Base-by-base conservation (phyloP, 2,888 invertebrate genomes). In the Isotomurus palustris region DNA sequence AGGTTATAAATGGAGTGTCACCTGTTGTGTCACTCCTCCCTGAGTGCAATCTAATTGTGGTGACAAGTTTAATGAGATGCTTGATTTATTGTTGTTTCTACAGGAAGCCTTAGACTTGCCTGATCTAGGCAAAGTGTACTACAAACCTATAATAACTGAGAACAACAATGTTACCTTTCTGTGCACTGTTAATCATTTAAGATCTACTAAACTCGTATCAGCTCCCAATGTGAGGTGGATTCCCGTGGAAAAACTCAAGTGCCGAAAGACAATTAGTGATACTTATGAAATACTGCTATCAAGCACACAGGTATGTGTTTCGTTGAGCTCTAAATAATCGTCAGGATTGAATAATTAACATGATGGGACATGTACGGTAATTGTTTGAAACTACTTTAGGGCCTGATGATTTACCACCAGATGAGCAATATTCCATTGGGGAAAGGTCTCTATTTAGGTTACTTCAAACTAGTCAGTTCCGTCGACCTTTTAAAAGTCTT, bases 401-500 rank as follows among this genome's bases (percentile, higher is more conserved):
- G 82, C 58, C 80, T 82, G 75, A 79, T 83, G 41, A 75, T 78
- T 28, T 87, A 85, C 74, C 84, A 84, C 70, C 84, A 91, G 81
- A 86, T 87, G 45, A 92, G 92, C 56, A 83, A 86, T 64, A 84
- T 89, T 53, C 87, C 87, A 71, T 77, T 97, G 48, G 82, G 86
- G 2, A 84, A 86, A 28, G 97, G 99, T 0, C 80, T 99, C 22
- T 97, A 99, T 78, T 79, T 99, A 68, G 92, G 95, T 36, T 99
- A 96, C 77, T 79, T 99, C 64, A 96, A 97, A 76, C 87, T 97
- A 80, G 91, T 93, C 74, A 92, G 92, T 69, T 94, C 95, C 1
- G 91, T 97, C 55, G 96, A 96, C 75, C 84, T 91, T 60, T 89
- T 96, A 44, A 86, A 92, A 72, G 86, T 97, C 10, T 87, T 97